Evolutionary conservation across 2,113 vertebrate species (phyloP).

Genomic region (Anseranas semipalmata): DNA sequence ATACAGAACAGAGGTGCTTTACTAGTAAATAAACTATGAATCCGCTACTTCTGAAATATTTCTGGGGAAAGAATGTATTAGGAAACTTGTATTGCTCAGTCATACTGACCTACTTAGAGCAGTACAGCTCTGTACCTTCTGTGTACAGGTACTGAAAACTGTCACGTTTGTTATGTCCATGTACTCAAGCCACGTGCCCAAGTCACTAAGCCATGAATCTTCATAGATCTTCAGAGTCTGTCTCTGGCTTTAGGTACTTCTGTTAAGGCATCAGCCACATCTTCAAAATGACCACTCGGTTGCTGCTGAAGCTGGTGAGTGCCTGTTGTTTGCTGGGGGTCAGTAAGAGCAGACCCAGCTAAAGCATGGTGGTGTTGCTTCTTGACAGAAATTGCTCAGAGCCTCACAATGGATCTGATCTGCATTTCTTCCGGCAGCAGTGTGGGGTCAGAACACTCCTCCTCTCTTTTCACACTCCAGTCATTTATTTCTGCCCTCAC

Average conservation of each 20-base stretch:
- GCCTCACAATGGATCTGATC: background rate
- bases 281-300: background rate
- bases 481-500: background rate
- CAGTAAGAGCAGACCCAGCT: accelerated
- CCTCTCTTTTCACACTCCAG: background rate
- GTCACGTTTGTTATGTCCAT: background rate
- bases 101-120: background rate
- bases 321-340: background rate
- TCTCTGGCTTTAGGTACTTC: background rate
- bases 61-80: background rate
- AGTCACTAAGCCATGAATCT: accelerated
- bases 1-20: background rate
- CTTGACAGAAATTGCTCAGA: background rate
- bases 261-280: background rate
- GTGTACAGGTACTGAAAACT: background rate
- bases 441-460: background rate
- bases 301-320: background rate
- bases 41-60: background rate
- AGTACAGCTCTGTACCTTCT: background rate
- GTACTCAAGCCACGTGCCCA: too few species aligned
- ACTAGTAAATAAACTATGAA: background rate
- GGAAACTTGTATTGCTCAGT: background rate
- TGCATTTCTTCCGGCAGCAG: background rate
- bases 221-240: background rate
- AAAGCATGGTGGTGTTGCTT: background rate